phyloP scores from a whole-genome alignment of 2,113 vertebrate genomes.

The Sinocyclocheilus grahami region DNA sequence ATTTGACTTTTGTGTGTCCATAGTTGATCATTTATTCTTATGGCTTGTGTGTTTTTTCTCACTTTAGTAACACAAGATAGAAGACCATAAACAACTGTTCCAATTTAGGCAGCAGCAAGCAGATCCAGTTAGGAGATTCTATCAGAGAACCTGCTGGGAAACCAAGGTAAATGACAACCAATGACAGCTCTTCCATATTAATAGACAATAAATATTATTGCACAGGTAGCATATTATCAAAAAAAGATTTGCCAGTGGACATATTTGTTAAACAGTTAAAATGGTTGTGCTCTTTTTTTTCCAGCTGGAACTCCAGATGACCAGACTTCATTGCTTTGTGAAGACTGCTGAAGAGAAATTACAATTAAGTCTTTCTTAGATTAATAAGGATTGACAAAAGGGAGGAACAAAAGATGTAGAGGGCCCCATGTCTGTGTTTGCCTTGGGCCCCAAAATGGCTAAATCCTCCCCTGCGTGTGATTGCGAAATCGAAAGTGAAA shows the following conservation, averaged over 20 bases:
- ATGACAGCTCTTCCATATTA: too few species aligned
- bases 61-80: neutral
- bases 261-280: too few species aligned
- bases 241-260: too few species aligned
- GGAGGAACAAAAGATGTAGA: neutral
- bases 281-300: too few species aligned
- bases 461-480: neutral
- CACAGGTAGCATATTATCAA: too few species aligned
- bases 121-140: neutral
- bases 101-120: neutral
- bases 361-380: too few species aligned
- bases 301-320: too few species aligned
- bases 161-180: neutral
- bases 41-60: neutral
- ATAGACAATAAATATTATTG: too few species aligned
- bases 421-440: constrained; percentile 8
- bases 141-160: neutral
- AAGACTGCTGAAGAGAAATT: too few species aligned
- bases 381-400: neutral
- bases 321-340: too few species aligned
- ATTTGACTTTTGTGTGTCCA: neutral
- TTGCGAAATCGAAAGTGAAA: too few species aligned
- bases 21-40: neutral
- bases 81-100: neutral
- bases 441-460: neutral